Percentiles rank a stretch among this genome's conserved stretches.
These are phyloP conservation scores for Ibidorhyncha struthersii DNA, from an alignment of 2,113 vertebrate species.

Conservation along the genomic window DNA sequence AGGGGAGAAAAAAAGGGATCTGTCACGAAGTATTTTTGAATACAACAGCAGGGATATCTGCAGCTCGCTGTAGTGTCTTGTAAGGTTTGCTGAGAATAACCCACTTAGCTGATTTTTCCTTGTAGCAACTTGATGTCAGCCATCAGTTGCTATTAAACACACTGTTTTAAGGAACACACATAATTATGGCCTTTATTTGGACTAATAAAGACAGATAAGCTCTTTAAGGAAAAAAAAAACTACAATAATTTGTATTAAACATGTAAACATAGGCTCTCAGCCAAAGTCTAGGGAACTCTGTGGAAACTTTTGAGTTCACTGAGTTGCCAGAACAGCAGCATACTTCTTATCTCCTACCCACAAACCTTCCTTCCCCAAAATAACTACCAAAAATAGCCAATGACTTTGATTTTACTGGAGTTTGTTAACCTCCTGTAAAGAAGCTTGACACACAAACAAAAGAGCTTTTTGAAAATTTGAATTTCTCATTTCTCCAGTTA, in stretches of 20 bases:
- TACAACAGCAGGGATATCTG: neutral
- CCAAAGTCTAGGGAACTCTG: neutral
- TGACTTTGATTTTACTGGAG: constrained; percentile 13
- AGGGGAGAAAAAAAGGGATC: neutral
- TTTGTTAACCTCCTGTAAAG: neutral
- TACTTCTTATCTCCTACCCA: constrained; percentile 2
- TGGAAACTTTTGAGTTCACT: neutral
- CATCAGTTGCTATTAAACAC: constrained; percentile 25
- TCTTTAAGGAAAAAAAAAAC: constrained; percentile 42
- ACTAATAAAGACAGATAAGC: constrained; percentile 60
- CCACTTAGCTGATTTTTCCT: neutral
- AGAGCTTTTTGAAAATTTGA: neutral
- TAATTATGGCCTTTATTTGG: constrained; percentile 59
- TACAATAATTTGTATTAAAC: constrained; percentile 57
- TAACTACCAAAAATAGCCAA: constrained; percentile 15
- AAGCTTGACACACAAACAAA: neutral
- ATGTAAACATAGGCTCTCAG: constrained; percentile 1
- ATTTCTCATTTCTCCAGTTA: neutral
- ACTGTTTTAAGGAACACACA: constrained; percentile 8
- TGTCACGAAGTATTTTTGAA: neutral
- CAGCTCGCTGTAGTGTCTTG: neutral
- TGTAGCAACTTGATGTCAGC: constrained; percentile 30
- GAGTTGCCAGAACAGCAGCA: neutral
- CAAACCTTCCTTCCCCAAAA: neutral
- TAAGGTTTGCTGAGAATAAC: constrained; percentile 28